Percentiles rank a stretch among this genome's conserved stretches.
phyloP scores from a whole-genome alignment of 2,888 invertebrate species.

The Drosophila leonis region DNA sequence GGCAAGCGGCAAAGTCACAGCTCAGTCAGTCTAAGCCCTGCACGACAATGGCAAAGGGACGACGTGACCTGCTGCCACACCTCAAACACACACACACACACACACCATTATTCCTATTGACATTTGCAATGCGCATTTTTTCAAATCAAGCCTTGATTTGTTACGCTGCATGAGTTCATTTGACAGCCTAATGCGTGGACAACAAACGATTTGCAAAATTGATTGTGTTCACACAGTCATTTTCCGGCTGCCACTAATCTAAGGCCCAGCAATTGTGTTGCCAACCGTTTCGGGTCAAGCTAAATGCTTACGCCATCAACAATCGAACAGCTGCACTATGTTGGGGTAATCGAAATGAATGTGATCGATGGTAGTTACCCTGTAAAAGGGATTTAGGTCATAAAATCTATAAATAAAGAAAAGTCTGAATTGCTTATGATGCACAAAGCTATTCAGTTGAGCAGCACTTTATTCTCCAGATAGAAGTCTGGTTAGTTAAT shows the following conservation, averaged over 20 bases:
- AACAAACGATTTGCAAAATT: constrained; percentile 67
- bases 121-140: constrained; percentile 35
- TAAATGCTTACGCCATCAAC: constrained; percentile 41
- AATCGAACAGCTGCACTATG: constrained; percentile 34
- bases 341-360: not conserved
- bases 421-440: too few species aligned
- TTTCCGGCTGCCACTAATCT: constrained; percentile 27
- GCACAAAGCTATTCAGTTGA: too few species aligned
- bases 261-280: constrained; percentile 8
- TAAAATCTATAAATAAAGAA: too few species aligned
- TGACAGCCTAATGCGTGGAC: constrained; percentile 61
- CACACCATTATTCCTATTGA: constrained; percentile 3
- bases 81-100: not conserved
- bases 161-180: constrained; percentile 31
- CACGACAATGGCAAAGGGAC: constrained; percentile 12
- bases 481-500: too few species aligned
- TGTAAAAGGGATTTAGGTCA: not conserved
- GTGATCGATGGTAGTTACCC: not conserved
- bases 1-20: constrained; percentile 37
- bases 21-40: constrained; percentile 10
- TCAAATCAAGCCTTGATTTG: constrained; percentile 57
- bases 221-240: constrained; percentile 57
- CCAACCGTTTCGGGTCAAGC: not conserved
- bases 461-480: too few species aligned
- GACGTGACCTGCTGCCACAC: constrained; percentile 23